phyloP scores from a whole-genome alignment of 2,888 invertebrate species.

The Drosophila anomelani region DNA sequence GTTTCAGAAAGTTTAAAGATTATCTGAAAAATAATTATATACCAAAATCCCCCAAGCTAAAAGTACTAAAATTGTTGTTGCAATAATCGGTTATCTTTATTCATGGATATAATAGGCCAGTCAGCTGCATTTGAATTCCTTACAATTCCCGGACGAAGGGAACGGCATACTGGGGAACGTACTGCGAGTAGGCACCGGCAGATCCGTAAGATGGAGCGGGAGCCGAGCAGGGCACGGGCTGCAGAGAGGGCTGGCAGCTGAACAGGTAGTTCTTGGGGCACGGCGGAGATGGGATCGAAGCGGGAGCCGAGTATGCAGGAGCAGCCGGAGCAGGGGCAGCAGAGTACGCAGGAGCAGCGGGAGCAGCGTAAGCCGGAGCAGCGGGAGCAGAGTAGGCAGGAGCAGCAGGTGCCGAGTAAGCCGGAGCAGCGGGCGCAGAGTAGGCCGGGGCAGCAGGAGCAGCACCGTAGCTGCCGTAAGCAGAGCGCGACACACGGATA shows the following conservation, averaged over 20 bases:
- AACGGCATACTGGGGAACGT: slow-evolving; percentile 75
- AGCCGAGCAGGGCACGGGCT: slow-evolving; percentile 78
- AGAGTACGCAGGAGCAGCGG: slow-evolving; percentile 64
- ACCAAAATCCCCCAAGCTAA: neutral
- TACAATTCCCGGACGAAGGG: slow-evolving; percentile 73
- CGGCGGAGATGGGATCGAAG: slow-evolving; percentile 69
- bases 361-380: slow-evolving; percentile 49
- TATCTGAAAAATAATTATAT: neutral
- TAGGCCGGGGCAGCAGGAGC: slow-evolving; percentile 40
- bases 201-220: slow-evolving; percentile 68
- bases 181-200: slow-evolving; percentile 78
- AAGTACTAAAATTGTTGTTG: neutral
- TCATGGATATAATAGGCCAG: slow-evolving; percentile 2
- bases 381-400: slow-evolving; percentile 55
- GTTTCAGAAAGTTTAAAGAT: too few species aligned
- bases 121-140: slow-evolving; percentile 6
- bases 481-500: slow-evolving; percentile 70
- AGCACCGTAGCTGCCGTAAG: slow-evolving; percentile 64
- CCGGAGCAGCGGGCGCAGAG: slow-evolving; percentile 48
- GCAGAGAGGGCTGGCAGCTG: slow-evolving; percentile 80
- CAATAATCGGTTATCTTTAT: slow-evolving; percentile 29
- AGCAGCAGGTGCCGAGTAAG: slow-evolving; percentile 48
- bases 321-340: slow-evolving; percentile 59
- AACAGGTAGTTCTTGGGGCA: slow-evolving; percentile 81
- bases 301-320: slow-evolving; percentile 34